Evolutionary conservation across 2,113 vertebrate genomes (phyloP).

Genomic region (Nothobranchius kuhntae): DNA sequence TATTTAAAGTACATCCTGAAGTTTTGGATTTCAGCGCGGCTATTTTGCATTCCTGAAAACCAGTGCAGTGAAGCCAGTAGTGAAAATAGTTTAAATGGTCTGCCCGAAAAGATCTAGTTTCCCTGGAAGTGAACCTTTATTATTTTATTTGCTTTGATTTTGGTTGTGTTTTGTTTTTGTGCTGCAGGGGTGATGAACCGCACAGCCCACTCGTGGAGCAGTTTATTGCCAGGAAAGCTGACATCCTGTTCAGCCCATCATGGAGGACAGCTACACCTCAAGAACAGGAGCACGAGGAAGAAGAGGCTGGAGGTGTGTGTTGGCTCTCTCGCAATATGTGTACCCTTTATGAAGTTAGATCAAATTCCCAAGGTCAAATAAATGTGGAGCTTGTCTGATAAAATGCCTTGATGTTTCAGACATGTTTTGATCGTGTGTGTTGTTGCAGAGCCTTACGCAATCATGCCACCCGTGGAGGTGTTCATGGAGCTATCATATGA

Average conservation of each 20-base stretch:
- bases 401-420: background rate
- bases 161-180: background rate
- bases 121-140: background rate
- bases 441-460: constrained; percentile 85
- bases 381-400: background rate
- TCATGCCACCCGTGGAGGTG: constrained; percentile 93
- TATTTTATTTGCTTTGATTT: too few relatives aligned
- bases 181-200: constrained; percentile 76
- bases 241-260: constrained; percentile 88
- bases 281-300: constrained; percentile 75
- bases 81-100: background rate
- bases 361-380: too few relatives aligned
- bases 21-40: background rate
- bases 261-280: constrained; percentile 83
- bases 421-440: too few relatives aligned
- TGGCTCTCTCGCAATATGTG: background rate
- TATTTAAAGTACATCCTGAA: background rate
- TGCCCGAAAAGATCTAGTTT: background rate
- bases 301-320: constrained; percentile 83
- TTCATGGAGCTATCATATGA: constrained; percentile 91
- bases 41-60: background rate
- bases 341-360: background rate
- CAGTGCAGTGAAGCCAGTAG: background rate
- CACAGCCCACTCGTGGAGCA: constrained; percentile 86
- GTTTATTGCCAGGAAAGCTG: constrained; percentile 94